Evolutionary conservation across 2,113 vertebrate species (phyloP).

Genomic region (Haplochromis vanheusdeni): DNA sequence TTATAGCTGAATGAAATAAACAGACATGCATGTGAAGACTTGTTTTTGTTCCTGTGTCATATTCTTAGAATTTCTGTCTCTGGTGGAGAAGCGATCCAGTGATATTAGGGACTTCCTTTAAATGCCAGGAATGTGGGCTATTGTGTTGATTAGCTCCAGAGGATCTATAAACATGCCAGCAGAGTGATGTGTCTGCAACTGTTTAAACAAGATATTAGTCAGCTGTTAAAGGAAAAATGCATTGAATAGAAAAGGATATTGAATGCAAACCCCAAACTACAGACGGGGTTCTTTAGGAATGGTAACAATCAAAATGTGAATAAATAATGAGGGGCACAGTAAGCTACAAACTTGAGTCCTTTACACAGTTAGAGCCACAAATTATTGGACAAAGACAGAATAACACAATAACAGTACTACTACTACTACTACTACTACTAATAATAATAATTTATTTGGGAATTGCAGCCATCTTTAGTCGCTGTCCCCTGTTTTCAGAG

Average conservation of each 20-base stretch:
- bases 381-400: neutral
- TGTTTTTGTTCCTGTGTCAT: conserved; percentile 45
- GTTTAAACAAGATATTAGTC: conserved; percentile 82
- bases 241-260: conserved; percentile 69
- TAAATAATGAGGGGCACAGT: conserved; percentile 26
- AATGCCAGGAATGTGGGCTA: conserved; percentile 70
- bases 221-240: conserved; percentile 71
- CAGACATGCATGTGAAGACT: neutral
- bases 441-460: neutral
- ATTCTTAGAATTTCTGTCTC: conserved; percentile 51
- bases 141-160: conserved; percentile 75
- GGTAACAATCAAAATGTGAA: conserved; percentile 52
- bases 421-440: too few relatives aligned
- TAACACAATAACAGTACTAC: neutral
- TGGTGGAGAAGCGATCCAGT: conserved; percentile 39
- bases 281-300: conserved; percentile 24
- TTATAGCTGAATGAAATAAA: conserved; percentile 34
- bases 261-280: conserved; percentile 47
- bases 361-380: neutral
- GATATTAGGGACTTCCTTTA: conserved; percentile 57
- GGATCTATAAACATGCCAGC: conserved; percentile 71
- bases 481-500: neutral
- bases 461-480: neutral
- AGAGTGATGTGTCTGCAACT: conserved; percentile 65
- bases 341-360: neutral